phyloP scores from a whole-genome alignment of 2,797 vertebrate genomes.

The Astyanax mexicanus region DNA sequence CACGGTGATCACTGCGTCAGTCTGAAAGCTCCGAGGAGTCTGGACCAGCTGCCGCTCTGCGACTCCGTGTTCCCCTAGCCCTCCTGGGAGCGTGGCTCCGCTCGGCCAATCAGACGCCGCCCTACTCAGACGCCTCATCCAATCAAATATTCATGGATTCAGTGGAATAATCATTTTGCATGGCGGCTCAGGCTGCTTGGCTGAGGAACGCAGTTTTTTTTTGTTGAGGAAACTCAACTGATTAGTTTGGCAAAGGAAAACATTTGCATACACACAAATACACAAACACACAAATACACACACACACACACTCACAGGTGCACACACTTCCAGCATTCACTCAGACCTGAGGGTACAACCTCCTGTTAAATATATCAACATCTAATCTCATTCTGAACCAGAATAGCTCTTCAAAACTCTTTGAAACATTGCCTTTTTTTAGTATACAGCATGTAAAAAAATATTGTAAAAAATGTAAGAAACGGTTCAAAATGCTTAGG shows the following conservation, averaged over 20 bases:
- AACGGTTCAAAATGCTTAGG: too few species aligned
- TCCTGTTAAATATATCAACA: too few species aligned
- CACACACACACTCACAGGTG: background rate
- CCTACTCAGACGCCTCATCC: constrained; percentile 2
- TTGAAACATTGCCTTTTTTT: too few species aligned
- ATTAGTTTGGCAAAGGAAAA: too few species aligned
- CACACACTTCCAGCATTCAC: background rate
- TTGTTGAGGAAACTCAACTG: background rate
- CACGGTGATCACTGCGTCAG: constrained; percentile 69
- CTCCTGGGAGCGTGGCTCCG: constrained; percentile 61
- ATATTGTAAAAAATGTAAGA: too few species aligned
- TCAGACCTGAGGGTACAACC: too few species aligned
- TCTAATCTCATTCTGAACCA: too few species aligned
- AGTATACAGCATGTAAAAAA: too few species aligned
- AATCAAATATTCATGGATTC: constrained; percentile 19
- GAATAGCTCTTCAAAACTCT: too few species aligned
- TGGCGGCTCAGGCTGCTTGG: background rate
- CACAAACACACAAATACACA: background rate
- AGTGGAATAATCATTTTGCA: background rate
- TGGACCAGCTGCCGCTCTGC: constrained; percentile 53
- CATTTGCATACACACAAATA: too few species aligned
- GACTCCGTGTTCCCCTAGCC: constrained; percentile 45
- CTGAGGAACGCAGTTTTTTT: background rate
- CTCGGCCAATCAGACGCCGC: constrained; percentile 27
- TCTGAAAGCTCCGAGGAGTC: constrained; percentile 58